These are phyloP conservation scores for Sebastolobus alascanus DNA, from an alignment of 2,797 vertebrate species.

Conservation along the genomic window DNA sequence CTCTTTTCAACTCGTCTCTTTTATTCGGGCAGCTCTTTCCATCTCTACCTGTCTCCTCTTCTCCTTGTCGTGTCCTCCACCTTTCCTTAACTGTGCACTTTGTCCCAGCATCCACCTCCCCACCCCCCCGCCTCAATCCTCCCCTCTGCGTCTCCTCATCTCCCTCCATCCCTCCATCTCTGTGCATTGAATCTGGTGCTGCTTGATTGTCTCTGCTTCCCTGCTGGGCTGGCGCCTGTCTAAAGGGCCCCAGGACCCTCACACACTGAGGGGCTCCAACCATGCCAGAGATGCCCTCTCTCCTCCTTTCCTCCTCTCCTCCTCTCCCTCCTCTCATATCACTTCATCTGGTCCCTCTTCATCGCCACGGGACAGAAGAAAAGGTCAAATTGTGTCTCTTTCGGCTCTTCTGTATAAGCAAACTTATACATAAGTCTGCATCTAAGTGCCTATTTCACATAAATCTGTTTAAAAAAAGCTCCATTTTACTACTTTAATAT, in stretches of 20 bases:
- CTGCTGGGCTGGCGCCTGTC: slow-evolving; percentile 86
- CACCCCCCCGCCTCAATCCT: slow-evolving; percentile 36
- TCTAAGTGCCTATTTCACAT: neutral
- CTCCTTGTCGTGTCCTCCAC: slow-evolving; percentile 66
- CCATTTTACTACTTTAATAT: neutral
- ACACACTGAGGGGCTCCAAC: slow-evolving; percentile 78
- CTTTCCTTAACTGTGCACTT: slow-evolving; percentile 57
- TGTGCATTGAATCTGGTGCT: slow-evolving; percentile 81
- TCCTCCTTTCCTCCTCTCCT: slow-evolving; percentile 29
- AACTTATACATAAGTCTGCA: neutral
- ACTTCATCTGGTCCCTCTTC: slow-evolving; percentile 59
- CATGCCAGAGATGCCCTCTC: slow-evolving; percentile 77
- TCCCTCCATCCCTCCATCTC: slow-evolving; percentile 73
- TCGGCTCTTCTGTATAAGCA: slow-evolving; percentile 6
- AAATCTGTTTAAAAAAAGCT: neutral
- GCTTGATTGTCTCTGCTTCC: slow-evolving; percentile 84
- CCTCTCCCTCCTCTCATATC: slow-evolving; percentile 48
- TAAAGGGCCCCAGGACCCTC: slow-evolving; percentile 83
- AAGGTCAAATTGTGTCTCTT: slow-evolving; percentile 57
- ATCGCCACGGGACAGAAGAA: slow-evolving; percentile 48
- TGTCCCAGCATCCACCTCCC: slow-evolving; percentile 40
- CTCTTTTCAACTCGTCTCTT: slow-evolving; percentile 36
- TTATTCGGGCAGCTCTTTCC: slow-evolving; percentile 29
- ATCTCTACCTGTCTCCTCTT: slow-evolving; percentile 48
- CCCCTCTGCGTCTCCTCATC: slow-evolving; percentile 61